Evolutionary conservation across 2,888 invertebrate species (phyloP).

Genomic region (Chalcis sispes): DNA sequence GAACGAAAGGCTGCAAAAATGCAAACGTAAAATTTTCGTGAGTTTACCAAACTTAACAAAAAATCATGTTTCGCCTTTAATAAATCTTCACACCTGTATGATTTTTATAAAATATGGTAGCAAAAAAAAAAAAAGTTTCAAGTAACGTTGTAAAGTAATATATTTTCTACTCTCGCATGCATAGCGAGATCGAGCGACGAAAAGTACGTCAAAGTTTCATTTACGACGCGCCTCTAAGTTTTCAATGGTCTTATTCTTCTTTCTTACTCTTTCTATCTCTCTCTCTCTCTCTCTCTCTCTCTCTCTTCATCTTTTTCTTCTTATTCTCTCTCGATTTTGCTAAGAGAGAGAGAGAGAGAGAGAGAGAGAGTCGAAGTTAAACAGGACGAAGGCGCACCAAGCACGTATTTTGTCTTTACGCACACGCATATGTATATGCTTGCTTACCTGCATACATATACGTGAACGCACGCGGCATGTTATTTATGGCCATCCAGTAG

Average conservation of each 20-base stretch:
- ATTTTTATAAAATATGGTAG: conserved; percentile 23
- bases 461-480: conserved; percentile 1
- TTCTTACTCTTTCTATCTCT: no score
- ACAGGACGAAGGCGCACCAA: conserved; percentile 33
- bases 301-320: no score
- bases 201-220: conserved; percentile 48
- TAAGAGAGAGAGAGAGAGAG: no score
- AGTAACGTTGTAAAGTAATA: conserved; percentile 40
- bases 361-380: conserved; percentile 33
- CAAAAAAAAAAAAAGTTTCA: conserved; percentile 9
- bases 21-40: not conserved
- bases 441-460: not conserved
- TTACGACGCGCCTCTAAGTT: conserved; percentile 48
- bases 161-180: conserved; percentile 40
- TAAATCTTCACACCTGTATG: conserved; percentile 29
- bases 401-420: conserved; percentile 44
- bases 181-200: not conserved
- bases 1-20: no score
- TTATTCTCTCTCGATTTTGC: no score
- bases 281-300: conserved; percentile 15
- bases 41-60: not conserved
- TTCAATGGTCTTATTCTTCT: conserved; percentile 31
- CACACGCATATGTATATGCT: not conserved
- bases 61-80: not conserved
- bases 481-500: conserved; percentile 42